A percentile compares a stretch with the other conserved stretches of the same genome.
Conservation (phyloP, 2,797 vertebrate species). For the Urosaurus nigricauda region DNA sequence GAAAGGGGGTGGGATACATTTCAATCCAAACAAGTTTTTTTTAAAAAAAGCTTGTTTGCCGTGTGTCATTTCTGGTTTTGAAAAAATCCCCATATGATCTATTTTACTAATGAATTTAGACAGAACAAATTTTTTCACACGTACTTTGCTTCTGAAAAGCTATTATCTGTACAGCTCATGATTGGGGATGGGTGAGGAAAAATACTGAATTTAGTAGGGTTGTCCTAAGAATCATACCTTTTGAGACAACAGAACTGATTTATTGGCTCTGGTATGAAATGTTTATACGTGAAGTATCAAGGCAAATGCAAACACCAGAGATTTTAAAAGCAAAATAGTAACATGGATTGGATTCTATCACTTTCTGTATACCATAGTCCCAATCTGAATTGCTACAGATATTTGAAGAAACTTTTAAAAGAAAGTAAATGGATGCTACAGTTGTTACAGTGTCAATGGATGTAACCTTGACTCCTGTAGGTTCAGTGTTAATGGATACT, state of each 20-base stretch:
- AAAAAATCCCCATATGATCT: not conserved
- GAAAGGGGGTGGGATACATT: too few relatives aligned
- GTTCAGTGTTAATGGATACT: too few relatives aligned
- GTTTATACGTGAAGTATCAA: too few relatives aligned
- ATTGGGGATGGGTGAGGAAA: too few relatives aligned
- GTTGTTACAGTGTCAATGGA: too few relatives aligned
- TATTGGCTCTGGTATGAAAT: not conserved
- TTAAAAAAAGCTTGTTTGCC: too few relatives aligned
- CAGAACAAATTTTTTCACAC: not conserved
- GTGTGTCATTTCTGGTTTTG: too few relatives aligned
- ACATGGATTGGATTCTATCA: not conserved
- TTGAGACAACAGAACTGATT: too few relatives aligned
- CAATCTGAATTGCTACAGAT: not conserved
- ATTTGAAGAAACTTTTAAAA: not conserved
- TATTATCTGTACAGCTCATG: not conserved
- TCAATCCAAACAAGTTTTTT: not conserved
- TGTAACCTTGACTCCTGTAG: too few relatives aligned
- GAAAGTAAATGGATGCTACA: too few relatives aligned
- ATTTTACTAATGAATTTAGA: not conserved
- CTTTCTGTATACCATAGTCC: too few relatives aligned
- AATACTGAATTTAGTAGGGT: not conserved
- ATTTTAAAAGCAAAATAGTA: not conserved
- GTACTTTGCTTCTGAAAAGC: not conserved
- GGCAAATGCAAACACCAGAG: not conserved
- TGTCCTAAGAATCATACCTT: not conserved